These are phyloP conservation scores for Formica aserva DNA, from an alignment of 2,888 invertebrate species.

Conservation along the genomic window DNA sequence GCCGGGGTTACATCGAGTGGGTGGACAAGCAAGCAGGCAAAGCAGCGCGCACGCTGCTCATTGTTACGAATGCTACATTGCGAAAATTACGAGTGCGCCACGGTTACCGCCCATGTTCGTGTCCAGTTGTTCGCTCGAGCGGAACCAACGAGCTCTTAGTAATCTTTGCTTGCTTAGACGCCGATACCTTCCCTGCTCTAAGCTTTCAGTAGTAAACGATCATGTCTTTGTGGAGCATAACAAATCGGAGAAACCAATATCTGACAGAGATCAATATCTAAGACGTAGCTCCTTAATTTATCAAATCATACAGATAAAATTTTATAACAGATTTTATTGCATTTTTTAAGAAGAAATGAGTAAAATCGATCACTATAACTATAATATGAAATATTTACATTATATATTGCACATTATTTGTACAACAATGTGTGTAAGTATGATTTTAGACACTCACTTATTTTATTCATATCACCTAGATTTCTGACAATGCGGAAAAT, in stretches of 20 bases:
- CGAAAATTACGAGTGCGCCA: slow-evolving; percentile 45
- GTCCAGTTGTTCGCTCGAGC: slow-evolving; percentile 30
- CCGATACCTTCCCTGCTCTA: slow-evolving; percentile 3
- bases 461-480: background rate
- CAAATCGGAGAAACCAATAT: slow-evolving; percentile 26
- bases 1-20: slow-evolving; percentile 48
- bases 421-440: background rate
- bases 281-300: background rate
- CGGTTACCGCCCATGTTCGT: slow-evolving; percentile 42
- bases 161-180: slow-evolving; percentile 37
- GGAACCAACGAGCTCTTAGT: slow-evolving; percentile 40
- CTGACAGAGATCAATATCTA: background rate
- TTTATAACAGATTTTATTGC: background rate
- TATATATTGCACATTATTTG: background rate
- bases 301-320: background rate
- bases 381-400: background rate
- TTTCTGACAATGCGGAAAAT: background rate
- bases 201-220: slow-evolving; percentile 12
- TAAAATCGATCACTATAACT: background rate
- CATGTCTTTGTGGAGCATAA: background rate
- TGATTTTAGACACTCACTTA: background rate
- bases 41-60: slow-evolving; percentile 37
- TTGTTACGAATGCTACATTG: slow-evolving; percentile 35
- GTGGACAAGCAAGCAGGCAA: slow-evolving; percentile 47
- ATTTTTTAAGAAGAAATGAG: background rate